These are phyloP conservation scores for Athalia rosae DNA, from an alignment of 2,888 invertebrate genomes.

Conservation along the genomic window DNA sequence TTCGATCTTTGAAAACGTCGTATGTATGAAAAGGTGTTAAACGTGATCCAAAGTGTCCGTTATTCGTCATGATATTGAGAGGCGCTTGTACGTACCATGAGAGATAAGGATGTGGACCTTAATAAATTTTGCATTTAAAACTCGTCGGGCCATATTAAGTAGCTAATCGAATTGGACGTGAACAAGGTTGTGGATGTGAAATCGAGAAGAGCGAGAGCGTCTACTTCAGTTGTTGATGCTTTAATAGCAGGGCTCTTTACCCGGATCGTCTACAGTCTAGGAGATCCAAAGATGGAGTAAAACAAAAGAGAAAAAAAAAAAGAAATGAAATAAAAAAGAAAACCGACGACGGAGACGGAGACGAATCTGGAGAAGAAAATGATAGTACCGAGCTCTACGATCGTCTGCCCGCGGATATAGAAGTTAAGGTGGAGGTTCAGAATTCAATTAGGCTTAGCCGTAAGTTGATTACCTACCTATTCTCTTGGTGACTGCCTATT, in stretches of 20 bases:
- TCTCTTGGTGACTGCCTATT: slow-evolving; percentile 43
- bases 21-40: background rate
- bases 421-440: slow-evolving; percentile 43
- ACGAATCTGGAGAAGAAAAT: slow-evolving; percentile 14
- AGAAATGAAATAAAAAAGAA: too few relatives aligned
- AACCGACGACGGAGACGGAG: slow-evolving; percentile 13
- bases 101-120: slow-evolving; percentile 5
- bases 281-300: background rate
- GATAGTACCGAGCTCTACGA: background rate
- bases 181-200: slow-evolving; percentile 9
- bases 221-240: slow-evolving; percentile 31
- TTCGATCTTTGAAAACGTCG: background rate
- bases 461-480: slow-evolving; percentile 45
- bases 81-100: background rate
- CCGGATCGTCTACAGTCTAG: slow-evolving; percentile 16
- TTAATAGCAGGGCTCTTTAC: slow-evolving; percentile 22
- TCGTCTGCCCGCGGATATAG: slow-evolving; percentile 13
- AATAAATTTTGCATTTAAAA: slow-evolving; percentile 39
- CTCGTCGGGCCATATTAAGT: slow-evolving; percentile 37
- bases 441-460: slow-evolving; percentile 47
- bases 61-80: background rate
- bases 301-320: too few relatives aligned
- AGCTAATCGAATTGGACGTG: slow-evolving; percentile 43
- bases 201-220: slow-evolving; percentile 11
- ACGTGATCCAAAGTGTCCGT: background rate